Evolutionary conservation across 2,797 vertebrate genomes (phyloP).

Genomic region (Melanotaenia boesemani): DNA sequence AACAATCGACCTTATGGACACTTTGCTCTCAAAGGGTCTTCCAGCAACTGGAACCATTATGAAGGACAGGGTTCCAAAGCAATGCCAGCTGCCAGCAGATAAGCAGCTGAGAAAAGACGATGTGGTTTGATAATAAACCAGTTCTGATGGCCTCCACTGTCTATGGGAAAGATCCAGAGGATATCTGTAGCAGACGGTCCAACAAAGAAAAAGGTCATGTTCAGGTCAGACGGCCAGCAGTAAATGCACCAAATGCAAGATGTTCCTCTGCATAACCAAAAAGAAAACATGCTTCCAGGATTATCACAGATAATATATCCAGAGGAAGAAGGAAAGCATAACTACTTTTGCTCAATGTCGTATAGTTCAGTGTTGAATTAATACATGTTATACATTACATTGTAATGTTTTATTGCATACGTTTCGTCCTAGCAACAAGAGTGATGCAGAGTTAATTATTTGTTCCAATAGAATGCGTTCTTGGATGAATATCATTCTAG

Average conservation of each 20-base stretch:
- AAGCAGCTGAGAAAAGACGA: conserved; percentile 15
- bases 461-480: not conserved
- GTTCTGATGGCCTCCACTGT: conserved; percentile 33
- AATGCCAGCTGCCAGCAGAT: not conserved
- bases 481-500: too few species aligned
- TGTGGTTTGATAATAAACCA: conserved; percentile 48
- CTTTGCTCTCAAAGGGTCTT: too few species aligned
- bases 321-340: conserved; percentile 1
- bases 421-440: not conserved
- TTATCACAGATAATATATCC: not conserved
- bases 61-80: conserved; percentile 18
- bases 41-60: conserved; percentile 18
- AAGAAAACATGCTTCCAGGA: conserved; percentile 32
- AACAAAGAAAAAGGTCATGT: conserved; percentile 39
- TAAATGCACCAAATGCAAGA: conserved; percentile 38
- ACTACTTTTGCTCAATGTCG: not conserved
- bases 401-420: too few species aligned
- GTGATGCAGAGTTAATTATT: not conserved
- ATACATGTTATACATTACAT: not conserved
- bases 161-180: conserved; percentile 29
- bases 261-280: conserved; percentile 43
- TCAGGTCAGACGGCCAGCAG: conserved; percentile 26
- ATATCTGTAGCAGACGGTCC: conserved; percentile 40
- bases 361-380: not conserved
- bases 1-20: too few species aligned